Evolutionary conservation across 2,888 invertebrate genomes (phyloP).

Genomic region (Cabera pusaria): DNA sequence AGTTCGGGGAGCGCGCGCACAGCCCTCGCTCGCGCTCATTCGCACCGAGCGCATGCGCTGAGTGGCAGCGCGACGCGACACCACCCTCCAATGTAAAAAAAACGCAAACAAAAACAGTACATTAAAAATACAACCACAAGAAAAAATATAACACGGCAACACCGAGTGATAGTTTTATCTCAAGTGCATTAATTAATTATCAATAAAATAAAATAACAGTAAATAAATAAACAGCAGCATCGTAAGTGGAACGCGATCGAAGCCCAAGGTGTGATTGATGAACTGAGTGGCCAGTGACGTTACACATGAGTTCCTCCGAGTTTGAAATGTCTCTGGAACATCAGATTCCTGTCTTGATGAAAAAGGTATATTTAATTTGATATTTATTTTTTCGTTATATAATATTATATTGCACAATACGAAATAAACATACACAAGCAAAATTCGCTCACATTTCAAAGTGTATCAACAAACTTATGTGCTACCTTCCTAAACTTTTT

Average conservation of each 20-base stretch:
- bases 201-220: slow-evolving; percentile 42
- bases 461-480: too few species aligned
- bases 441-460: too few species aligned
- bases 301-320: slow-evolving; percentile 63
- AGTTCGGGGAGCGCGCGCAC: slow-evolving; percentile 42
- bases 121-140: slow-evolving; percentile 28
- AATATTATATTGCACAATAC: too few species aligned
- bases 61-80: slow-evolving; percentile 54
- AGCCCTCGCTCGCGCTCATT: slow-evolving; percentile 51
- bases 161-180: slow-evolving; percentile 62
- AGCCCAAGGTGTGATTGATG: slow-evolving; percentile 50
- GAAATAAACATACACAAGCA: too few species aligned
- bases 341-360: slow-evolving; percentile 69
- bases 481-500: too few species aligned
- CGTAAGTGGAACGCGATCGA: slow-evolving; percentile 46
- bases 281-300: slow-evolving; percentile 42
- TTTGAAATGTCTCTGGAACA: slow-evolving; percentile 73
- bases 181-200: slow-evolving; percentile 52
- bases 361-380: slow-evolving; percentile 59
- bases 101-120: slow-evolving; percentile 32
- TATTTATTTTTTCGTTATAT: background rate
- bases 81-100: slow-evolving; percentile 46
- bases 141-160: slow-evolving; percentile 40
- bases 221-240: slow-evolving; percentile 51
- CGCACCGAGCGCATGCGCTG: slow-evolving; percentile 59